Evolutionary conservation across 2,113 vertebrate genomes (phyloP).

Genomic region (Heterotilapia buettikoferi): DNA sequence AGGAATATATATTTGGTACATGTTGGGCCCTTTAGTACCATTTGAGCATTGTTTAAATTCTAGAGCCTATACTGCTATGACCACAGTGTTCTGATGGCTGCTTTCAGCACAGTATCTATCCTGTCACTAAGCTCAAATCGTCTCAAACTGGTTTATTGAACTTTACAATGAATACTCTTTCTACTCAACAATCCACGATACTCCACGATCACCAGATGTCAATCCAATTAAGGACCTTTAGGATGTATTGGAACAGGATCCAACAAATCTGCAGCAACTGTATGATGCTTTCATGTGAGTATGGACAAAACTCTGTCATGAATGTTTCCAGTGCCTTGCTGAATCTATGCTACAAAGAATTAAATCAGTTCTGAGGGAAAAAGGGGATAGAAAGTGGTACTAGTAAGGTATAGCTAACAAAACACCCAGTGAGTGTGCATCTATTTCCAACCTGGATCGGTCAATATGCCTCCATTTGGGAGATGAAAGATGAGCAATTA

Average conservation of each 20-base stretch:
- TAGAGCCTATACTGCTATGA: neutral
- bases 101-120: neutral
- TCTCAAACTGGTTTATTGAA: neutral
- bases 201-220: neutral
- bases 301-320: neutral
- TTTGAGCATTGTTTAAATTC: neutral
- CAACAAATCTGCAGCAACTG: neutral
- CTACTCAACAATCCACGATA: neutral
- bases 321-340: neutral
- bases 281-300: neutral
- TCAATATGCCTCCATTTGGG: neutral
- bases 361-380: accelerated
- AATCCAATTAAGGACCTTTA: neutral
- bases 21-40: neutral
- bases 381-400: accelerated
- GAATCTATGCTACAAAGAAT: neutral
- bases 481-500: neutral
- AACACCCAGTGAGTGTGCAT: neutral
- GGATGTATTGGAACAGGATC: neutral
- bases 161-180: neutral
- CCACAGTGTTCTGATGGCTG: neutral
- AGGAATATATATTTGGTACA: neutral
- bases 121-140: neutral
- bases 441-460: neutral
- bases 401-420: neutral